Base-by-base conservation (phyloP, 1,140 invertebrate species). In the Aphelenchoides avenae region DNA sequence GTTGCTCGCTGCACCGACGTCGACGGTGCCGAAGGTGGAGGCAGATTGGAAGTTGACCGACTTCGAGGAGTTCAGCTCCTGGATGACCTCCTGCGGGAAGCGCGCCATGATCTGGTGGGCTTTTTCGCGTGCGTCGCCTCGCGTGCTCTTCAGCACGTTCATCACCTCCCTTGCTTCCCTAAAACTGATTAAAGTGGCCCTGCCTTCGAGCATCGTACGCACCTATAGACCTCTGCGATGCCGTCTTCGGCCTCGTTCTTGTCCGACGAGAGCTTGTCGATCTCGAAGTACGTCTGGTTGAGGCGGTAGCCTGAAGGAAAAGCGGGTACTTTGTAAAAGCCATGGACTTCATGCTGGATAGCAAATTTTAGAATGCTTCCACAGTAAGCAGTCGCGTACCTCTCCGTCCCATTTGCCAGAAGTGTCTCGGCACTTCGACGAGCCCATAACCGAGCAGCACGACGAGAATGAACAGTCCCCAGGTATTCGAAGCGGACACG, bases 401-500 rank as follows among this genome's bases (percentile, higher is more conserved):
- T 48, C 54, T 57, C 34, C 53, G 62, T 27, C 68, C 72, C 37
- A 66, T 61, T 26, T 70, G 50, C 89, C 89, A 95, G 9, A 93
- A 79, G 56, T 84, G 86, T 30, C 91, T 82, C 0, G 93, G 93
- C 1, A 96, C 87, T 79, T 95, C 92, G 0, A 99, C 91, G 26
- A 99, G 81, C 2, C 93, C 91, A 81, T 98, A 96, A 18, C 95
- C 95, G 15, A 98, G 82, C 43, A 99, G 80, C 20, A 97, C 79
- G 29, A 98, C 89, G 15, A 99, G 80, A 22, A 98, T 81, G 78
- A 97, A 95, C 30, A 99, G 80, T 52, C 95, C 95, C 94, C 95
- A 99, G 0, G 95, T 99, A 73, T 99, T 99, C 70, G 91, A 94
- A 7, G 94, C 92, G 13, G 92, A 92, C n/a, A 94, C 91, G 40